Percentiles rank a stretch among this genome's conserved stretches.
phyloP scores from a whole-genome alignment of 64 coral and sea anemone genomes.

The Catalaphyllia jardinei region DNA sequence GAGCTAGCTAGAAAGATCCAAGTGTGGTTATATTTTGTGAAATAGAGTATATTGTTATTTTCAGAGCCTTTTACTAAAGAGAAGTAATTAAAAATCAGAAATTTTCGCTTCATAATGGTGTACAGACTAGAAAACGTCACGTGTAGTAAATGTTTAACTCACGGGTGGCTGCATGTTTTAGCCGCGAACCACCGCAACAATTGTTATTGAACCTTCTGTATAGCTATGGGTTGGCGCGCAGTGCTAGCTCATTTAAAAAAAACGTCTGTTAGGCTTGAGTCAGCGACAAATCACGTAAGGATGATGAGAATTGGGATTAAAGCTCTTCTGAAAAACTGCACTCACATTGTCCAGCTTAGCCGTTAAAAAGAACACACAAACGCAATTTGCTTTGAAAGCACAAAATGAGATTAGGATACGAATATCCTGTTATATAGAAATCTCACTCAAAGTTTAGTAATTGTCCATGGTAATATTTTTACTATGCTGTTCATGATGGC shows the following conservation, averaged over 20 bases:
- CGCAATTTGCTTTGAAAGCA: not conserved
- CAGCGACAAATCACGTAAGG: not conserved
- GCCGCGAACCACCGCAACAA: not conserved
- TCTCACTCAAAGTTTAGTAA: not conserved
- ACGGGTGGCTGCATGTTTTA: slow-evolving; percentile 31
- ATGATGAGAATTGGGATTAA: too few species aligned
- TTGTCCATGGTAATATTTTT: too few species aligned
- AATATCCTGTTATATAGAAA: not conserved
- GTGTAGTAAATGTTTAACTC: not conserved
- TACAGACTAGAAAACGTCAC: not conserved
- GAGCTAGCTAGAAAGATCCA: not conserved
- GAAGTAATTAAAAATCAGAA: not conserved
- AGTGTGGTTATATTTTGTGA: slow-evolving; percentile 29
- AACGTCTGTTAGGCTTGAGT: not conserved
- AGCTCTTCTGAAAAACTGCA: not conserved
- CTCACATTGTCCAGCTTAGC: not conserved
- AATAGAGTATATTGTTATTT: slow-evolving; percentile 38
- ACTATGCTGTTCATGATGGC: too few species aligned
- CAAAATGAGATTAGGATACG: not conserved
- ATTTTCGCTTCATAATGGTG: not conserved
- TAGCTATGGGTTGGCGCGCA: not conserved
- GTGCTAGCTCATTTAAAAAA: not conserved
- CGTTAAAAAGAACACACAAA: not conserved
- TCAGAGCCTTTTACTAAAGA: slow-evolving; percentile 12
- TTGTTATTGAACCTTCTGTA: slow-evolving; percentile 19